Base-by-base conservation (phyloP, 2,797 vertebrate species). In the Lepus oiostolus region DNA sequence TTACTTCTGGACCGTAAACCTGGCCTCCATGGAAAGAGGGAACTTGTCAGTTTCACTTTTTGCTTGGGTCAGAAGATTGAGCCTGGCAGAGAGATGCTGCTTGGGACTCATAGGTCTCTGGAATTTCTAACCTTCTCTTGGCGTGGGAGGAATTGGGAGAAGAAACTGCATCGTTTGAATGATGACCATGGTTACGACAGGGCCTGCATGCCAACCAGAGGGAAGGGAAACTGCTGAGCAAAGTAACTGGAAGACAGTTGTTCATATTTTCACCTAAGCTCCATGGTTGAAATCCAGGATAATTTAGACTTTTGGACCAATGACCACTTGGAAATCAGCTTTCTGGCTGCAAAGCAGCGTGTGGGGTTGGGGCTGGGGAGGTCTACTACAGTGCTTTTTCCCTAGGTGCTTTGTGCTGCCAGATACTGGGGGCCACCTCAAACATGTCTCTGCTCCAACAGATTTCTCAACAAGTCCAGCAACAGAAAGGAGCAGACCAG, bases 171-270 rank as follows among this genome's bases (percentile, higher is more conserved):
- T 92, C 88, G 67, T 71, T 81, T 93, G 96, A 96, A 96, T 79
- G 80, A 92, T 76, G 67, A 72, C 95, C 94, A 92, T 70, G 85
- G 79, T 94, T 95, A 93, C 5, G 6, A 85, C 79, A 97, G 81
- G 85, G 68, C 85, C 67, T 14, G 21, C 83, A 77, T 94, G 97
- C 94, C 96, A 96, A 95, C 88, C 90, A 82, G 68, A 88, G 84
- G 90, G 96, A 97, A 96, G 96, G 93, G 94, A 96, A 97, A 97
- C 92, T 94, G 90, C 95, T 90, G 63, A 97, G 94, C 86, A 93
- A 93, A 96, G 92, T 93, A 96, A 93, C 93, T 95, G 94, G 95
- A 97, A 94, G 96, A 96, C 84, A 47, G 72, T 93, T 86, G 83
- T 85, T 97, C 92, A 75, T 94, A 94, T 96, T 96, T 97, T 97